Evolutionary conservation across 2,113 vertebrate genomes (phyloP).

Genomic region (Pelobates fuscus): DNA sequence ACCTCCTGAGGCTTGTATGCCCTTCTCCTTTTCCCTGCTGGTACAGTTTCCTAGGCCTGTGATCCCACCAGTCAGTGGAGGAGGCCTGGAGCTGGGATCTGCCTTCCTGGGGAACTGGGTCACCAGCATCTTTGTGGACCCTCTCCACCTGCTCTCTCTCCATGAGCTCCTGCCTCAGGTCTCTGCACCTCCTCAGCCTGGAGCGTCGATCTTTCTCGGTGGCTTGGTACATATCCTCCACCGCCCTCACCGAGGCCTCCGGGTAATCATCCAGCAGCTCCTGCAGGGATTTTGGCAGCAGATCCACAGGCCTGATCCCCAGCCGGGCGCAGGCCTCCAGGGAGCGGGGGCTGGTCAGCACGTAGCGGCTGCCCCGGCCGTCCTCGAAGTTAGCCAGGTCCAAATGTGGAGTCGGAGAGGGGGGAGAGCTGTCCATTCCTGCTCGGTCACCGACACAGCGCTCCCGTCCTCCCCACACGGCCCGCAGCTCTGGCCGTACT

Average conservation of each 20-base stretch:
- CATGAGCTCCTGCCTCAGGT: conserved; percentile 59
- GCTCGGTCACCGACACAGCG: neutral
- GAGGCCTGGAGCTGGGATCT: conserved; percentile 11
- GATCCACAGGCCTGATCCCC: conserved; percentile 66
- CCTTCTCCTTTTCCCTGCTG: neutral
- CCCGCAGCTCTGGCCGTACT: neutral
- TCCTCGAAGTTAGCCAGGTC: conserved; percentile 60
- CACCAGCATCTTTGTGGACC: neutral
- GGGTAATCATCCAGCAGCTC: neutral
- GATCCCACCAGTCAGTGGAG: neutral
- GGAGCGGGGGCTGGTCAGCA: conserved; percentile 65
- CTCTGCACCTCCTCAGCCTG: conserved; percentile 55
- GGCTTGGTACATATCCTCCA: conserved; percentile 57
- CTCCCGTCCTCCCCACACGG: neutral
- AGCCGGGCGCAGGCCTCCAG: conserved; percentile 63
- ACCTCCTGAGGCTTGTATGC: neutral
- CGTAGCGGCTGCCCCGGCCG: conserved; percentile 52
- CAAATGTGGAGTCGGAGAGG: conserved; percentile 50
- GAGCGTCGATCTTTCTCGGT: conserved; percentile 61
- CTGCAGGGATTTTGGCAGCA: conserved; percentile 56
- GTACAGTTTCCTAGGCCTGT: conserved; percentile 11
- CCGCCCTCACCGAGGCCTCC: conserved; percentile 47
- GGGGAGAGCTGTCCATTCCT: conserved; percentile 50
- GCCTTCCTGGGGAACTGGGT: neutral
- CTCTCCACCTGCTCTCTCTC: conserved; percentile 42